These are phyloP conservation scores for Sitta carolinensis DNA, from an alignment of 2,797 vertebrate species.

Conservation along the genomic window DNA sequence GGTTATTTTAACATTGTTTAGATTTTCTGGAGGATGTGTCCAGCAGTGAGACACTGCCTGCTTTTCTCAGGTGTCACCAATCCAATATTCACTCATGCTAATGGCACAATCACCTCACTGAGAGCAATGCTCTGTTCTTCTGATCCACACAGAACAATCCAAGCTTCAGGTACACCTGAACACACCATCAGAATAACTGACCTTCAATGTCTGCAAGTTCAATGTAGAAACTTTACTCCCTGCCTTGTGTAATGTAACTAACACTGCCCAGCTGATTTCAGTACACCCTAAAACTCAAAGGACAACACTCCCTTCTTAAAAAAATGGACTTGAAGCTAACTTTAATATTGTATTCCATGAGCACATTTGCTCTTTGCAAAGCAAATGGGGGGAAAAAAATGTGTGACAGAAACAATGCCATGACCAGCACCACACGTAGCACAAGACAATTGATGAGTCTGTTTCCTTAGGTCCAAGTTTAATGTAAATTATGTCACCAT, in stretches of 20 bases:
- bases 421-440: background rate
- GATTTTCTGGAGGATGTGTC: background rate
- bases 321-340: background rate
- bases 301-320: background rate
- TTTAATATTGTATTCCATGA: background rate
- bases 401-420: background rate
- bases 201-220: fast-evolving
- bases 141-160: background rate
- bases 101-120: background rate
- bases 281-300: background rate
- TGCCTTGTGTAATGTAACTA: background rate
- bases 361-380: background rate
- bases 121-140: background rate
- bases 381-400: background rate
- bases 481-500: background rate
- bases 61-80: background rate
- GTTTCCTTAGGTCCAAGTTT: background rate
- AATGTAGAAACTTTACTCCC: background rate
- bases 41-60: background rate
- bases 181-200: background rate
- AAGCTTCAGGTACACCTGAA: background rate
- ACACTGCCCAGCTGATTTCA: background rate
- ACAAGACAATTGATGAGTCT: background rate
- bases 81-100: background rate
- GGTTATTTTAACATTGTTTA: background rate